A percentile compares a stretch with the other conserved stretches of the same genome.
Evolutionary conservation across 2,113 vertebrate species (phyloP).

Genomic region (Serilophus lunatus): DNA sequence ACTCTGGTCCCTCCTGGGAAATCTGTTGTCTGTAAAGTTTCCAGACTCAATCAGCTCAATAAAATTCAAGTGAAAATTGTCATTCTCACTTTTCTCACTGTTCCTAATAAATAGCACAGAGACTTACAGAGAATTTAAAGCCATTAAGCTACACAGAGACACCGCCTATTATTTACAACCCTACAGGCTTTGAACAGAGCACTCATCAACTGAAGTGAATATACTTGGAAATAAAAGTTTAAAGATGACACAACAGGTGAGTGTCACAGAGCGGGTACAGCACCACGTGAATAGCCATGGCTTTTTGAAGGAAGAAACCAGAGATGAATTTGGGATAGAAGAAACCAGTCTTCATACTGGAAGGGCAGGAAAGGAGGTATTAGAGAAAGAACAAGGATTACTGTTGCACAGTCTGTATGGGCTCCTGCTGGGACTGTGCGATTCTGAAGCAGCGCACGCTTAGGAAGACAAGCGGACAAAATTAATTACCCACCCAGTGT

Average conservation of each 20-base stretch:
- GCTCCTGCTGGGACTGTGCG: not conserved
- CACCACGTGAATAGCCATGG: not conserved
- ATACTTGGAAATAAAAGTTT: not conserved
- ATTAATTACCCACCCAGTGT: not conserved
- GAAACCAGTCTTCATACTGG: not conserved
- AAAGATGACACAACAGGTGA: not conserved
- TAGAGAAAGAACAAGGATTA: not conserved
- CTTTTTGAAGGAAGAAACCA: not conserved
- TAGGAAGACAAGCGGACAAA: not conserved
- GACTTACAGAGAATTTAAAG: not conserved
- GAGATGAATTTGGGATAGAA: not conserved
- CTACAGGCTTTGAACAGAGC: not conserved
- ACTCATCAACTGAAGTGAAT: not conserved
- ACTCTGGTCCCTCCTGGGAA: not conserved
- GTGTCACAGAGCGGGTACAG: not conserved
- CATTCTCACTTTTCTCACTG: not conserved
- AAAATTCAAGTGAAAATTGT: not conserved
- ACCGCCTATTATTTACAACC: not conserved
- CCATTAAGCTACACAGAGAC: not conserved
- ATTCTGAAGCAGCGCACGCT: not conserved
- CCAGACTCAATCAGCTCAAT: not conserved
- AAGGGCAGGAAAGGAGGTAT: not conserved
- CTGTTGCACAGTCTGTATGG: not conserved
- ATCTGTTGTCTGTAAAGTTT: not conserved
- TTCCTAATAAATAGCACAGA: not conserved